Evolutionary conservation across 2,888 invertebrate species (phyloP), one percentile per base, ranked within the genome.

Genomic region (Cryptophagus acutangulus): DNA sequence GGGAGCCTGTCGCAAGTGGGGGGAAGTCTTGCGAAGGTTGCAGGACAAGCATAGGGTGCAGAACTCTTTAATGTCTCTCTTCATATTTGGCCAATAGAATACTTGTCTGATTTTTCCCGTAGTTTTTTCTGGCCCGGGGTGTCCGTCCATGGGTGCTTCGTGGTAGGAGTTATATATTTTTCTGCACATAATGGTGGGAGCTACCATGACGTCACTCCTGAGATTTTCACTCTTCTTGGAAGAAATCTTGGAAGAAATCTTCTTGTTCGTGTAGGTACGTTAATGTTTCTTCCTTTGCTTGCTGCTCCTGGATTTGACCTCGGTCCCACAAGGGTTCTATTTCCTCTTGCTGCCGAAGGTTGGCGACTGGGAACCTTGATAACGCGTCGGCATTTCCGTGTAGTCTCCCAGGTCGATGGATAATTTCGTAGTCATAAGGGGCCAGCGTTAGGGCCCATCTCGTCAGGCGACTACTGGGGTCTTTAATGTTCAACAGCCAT

Each of bases 41-140:
- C 61, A 63, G 1, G 51, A 43, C 1, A 43, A 41, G 30, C 62
- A 62, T 9, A 28, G 34, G 12, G 26, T 39, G 1, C 54, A 40
- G 30, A 43, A 61, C 3, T 49, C 33, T 18, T 46, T 46, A 0
- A 61, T 40, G 33, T 58, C 52, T 17, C 33, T 38, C 5, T 28
- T 43, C 40, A 61, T 46, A 1, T 35, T 43, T 6, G 44, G 47
- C 61, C 59, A 60, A 28, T 48, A 55, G 41, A 50, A 58, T 15
- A 41, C 26, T 25, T 38, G 16, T 24, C 44, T 33, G 6, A 62
- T 46, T n/a, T 38, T 12, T 13, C 38, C 41, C 2, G 41, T 38
- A 1, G 61, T 61, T 36, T 55, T 52, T 9, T 58, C 46, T 9
- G 51, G 38, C 10, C 59, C 58, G 17, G 43, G 51, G 44, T 63